A percentile compares a stretch with the other conserved stretches of the same genome.
Evolutionary conservation across 2,888 invertebrate genomes (phyloP).

Genomic region (Acleris laterana): DNA sequence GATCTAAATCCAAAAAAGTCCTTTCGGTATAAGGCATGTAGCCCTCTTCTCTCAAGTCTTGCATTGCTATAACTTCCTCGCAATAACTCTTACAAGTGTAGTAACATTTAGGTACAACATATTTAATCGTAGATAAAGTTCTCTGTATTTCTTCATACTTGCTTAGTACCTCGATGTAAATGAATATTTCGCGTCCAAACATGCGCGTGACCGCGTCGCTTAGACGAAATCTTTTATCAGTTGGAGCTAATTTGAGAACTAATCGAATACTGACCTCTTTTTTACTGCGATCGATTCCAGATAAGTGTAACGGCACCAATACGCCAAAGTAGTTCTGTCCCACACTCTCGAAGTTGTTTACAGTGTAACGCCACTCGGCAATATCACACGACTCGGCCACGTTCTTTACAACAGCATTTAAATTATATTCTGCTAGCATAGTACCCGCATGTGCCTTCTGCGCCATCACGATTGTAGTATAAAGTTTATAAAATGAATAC

Average conservation of each 20-base stretch:
- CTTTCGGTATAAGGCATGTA: slow-evolving; percentile 58
- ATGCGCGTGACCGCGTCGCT: slow-evolving; percentile 70
- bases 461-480: background rate
- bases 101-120: slow-evolving; percentile 62
- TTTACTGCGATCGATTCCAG: slow-evolving; percentile 45
- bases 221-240: slow-evolving; percentile 66
- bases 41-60: slow-evolving; percentile 63
- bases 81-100: slow-evolving; percentile 61
- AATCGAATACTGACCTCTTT: slow-evolving; percentile 48
- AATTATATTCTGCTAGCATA: slow-evolving; percentile 32
- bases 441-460: background rate
- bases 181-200: slow-evolving; percentile 69
- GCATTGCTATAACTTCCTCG: slow-evolving; percentile 66
- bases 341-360: slow-evolving; percentile 57
- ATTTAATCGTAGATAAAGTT: slow-evolving; percentile 42
- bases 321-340: slow-evolving; percentile 77
- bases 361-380: slow-evolving; percentile 50
- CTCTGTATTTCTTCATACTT: slow-evolving; percentile 56
- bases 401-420: slow-evolving; percentile 39
- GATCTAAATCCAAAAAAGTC: slow-evolving; percentile 63
- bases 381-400: slow-evolving; percentile 38
- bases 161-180: slow-evolving; percentile 60
- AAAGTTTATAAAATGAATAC: background rate
- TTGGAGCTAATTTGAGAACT: slow-evolving; percentile 72
- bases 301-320: slow-evolving; percentile 62